These are phyloP conservation scores for Myrmecophaga tridactyla DNA, from an alignment of 2,113 vertebrate species.

Conservation along the genomic window DNA sequence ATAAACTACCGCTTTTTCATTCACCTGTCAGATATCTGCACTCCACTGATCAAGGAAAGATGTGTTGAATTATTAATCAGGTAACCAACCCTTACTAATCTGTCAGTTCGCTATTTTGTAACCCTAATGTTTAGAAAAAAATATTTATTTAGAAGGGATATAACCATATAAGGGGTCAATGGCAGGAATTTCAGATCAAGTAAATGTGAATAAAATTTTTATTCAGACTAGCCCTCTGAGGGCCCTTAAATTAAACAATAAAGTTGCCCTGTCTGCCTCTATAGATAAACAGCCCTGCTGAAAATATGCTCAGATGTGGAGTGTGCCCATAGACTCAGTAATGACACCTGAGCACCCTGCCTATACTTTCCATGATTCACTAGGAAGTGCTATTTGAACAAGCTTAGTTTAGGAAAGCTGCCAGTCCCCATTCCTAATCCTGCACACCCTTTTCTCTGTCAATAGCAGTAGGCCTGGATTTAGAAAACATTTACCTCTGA, in stretches of 20 bases:
- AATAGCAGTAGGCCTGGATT: constrained; percentile 28
- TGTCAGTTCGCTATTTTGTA: constrained; percentile 54
- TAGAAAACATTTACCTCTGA: constrained; percentile 22
- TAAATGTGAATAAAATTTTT: constrained; percentile 11
- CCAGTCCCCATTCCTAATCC: background rate
- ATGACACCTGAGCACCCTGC: background rate
- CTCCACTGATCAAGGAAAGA: background rate
- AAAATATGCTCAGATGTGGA: background rate
- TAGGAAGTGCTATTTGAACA: constrained; percentile 49
- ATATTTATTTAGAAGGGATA: constrained; percentile 25
- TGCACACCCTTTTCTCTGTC: constrained; percentile 37
- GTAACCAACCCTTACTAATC: constrained; percentile 9
- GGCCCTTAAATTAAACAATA: background rate
- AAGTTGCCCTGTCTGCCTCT: background rate
- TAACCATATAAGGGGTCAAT: background rate
- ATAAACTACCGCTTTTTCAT: background rate
- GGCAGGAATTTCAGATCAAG: constrained; percentile 35
- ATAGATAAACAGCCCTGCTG: background rate
- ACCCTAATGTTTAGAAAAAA: background rate
- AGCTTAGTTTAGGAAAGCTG: constrained; percentile 41
- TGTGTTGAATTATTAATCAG: constrained; percentile 63
- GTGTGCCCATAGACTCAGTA: background rate
- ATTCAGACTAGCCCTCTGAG: background rate
- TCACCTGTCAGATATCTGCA: constrained; percentile 8
- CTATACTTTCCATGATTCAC: constrained; percentile 48